A percentile compares a stretch with the other conserved stretches of the same genome.
Conservation (phyloP, 2,113 vertebrate genomes). For the Procapra przewalskii region DNA sequence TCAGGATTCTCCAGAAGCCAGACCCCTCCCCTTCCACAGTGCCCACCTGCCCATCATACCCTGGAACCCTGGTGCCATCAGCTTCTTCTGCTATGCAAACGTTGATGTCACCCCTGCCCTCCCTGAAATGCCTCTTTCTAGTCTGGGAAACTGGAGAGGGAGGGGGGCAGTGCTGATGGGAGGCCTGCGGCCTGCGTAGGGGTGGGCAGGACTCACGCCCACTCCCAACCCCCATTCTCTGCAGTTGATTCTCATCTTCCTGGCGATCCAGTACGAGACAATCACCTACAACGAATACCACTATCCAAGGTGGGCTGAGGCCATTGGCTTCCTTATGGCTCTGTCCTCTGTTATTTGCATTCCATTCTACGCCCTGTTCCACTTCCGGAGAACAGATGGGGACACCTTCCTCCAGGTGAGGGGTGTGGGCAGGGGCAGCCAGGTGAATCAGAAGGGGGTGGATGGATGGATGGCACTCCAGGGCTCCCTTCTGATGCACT, state of each 20-base stretch:
- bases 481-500: not conserved
- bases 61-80: not conserved
- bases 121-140: not conserved
- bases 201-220: not conserved
- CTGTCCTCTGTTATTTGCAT: not conserved
- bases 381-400: slow-evolving; percentile 89
- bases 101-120: not conserved
- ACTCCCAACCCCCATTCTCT: not conserved
- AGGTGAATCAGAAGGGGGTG: not conserved
- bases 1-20: not conserved
- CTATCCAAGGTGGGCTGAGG: not conserved
- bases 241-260: not conserved
- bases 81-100: not conserved
- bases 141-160: not conserved
- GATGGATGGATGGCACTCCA: not conserved
- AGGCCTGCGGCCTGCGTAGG: not conserved
- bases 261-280: not conserved
- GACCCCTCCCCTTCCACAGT: not conserved
- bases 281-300: not conserved
- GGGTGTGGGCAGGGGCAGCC: not conserved
- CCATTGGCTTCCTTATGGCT: not conserved
- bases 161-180: not conserved
- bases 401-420: slow-evolving; percentile 92
- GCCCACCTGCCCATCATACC: not conserved
- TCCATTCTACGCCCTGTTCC: slow-evolving; percentile 41